phyloP scores from a whole-genome alignment of 2,888 invertebrate genomes.

The Myopa testacea region DNA sequence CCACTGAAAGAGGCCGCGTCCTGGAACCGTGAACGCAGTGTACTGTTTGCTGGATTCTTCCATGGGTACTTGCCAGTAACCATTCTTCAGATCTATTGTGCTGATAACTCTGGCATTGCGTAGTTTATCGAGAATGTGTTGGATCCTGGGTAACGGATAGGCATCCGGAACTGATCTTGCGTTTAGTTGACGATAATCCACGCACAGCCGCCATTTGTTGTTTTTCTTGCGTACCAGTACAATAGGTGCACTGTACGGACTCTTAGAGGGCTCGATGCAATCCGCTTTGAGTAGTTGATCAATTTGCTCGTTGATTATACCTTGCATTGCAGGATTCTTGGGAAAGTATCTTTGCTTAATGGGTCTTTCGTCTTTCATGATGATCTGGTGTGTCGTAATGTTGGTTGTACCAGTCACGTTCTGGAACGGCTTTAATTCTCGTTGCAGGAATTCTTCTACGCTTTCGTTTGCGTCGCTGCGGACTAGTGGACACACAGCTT shows the following conservation, averaged over 20 bases:
- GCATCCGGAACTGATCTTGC: conserved; percentile 15
- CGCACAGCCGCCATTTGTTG: conserved; percentile 34
- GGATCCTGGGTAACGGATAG: too few relatives aligned
- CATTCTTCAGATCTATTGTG: too few relatives aligned
- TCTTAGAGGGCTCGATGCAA: conserved; percentile 22
- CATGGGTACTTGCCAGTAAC: too few relatives aligned
- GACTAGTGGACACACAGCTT: neutral
- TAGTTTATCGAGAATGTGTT: too few relatives aligned
- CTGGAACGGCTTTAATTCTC: conserved; percentile 24
- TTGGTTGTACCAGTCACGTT: neutral
- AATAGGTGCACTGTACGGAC: conserved; percentile 31
- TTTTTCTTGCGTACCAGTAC: conserved; percentile 27
- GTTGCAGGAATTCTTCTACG: conserved; percentile 17
- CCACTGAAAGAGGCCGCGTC: too few relatives aligned
- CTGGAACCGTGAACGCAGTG: too few relatives aligned
- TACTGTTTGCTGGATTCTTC: too few relatives aligned
- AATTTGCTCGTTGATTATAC: conserved; percentile 26
- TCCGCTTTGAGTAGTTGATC: conserved; percentile 6
- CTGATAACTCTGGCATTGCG: too few relatives aligned
- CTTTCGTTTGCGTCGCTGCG: neutral
- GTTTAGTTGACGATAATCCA: conserved; percentile 30
- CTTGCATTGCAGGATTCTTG: conserved; percentile 35
- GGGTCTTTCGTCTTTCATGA: conserved; percentile 19
- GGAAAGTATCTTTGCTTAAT: conserved; percentile 33
- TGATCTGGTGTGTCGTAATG: conserved; percentile 7